Conservation (phyloP, 2,113 vertebrate genomes). For the Thunnus thynnus region DNA sequence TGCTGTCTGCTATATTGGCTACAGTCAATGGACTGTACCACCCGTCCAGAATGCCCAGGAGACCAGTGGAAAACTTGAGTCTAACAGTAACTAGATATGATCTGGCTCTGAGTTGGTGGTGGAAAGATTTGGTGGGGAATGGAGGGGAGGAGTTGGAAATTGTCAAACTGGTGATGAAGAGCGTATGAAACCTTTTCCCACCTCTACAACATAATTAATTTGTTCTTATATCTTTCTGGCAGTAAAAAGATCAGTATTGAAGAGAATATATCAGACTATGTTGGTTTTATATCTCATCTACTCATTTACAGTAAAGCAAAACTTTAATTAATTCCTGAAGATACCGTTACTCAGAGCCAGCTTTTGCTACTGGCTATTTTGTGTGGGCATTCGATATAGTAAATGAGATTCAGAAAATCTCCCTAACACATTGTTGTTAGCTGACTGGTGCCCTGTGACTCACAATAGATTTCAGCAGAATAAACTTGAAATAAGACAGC, state of each 20-base stretch:
- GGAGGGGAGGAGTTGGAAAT: conserved; percentile 9
- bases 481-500: background rate
- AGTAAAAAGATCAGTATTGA: background rate
- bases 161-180: conserved; percentile 23
- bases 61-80: conserved; percentile 60
- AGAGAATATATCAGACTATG: background rate
- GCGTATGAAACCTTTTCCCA: conserved; percentile 14
- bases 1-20: conserved; percentile 11
- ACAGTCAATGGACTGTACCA: conserved; percentile 19
- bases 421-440: conserved; percentile 12
- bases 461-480: background rate
- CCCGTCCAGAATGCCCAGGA: conserved; percentile 28
- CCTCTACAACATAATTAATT: conserved; percentile 20
- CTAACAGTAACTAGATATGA: conserved; percentile 47
- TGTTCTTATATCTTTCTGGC: background rate
- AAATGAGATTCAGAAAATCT: conserved; percentile 28
- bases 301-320: background rate
- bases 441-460: conserved; percentile 28
- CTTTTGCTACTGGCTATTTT: conserved; percentile 10
- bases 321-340: conserved; percentile 9
- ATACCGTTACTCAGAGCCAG: conserved; percentile 37
- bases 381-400: conserved; percentile 7
- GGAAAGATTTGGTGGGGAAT: conserved; percentile 48
- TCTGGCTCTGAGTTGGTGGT: conserved; percentile 34
- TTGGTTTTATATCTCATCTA: background rate